Conservation (phyloP, 2,113 vertebrate genomes). For the Thamnophis sirtalis region DNA sequence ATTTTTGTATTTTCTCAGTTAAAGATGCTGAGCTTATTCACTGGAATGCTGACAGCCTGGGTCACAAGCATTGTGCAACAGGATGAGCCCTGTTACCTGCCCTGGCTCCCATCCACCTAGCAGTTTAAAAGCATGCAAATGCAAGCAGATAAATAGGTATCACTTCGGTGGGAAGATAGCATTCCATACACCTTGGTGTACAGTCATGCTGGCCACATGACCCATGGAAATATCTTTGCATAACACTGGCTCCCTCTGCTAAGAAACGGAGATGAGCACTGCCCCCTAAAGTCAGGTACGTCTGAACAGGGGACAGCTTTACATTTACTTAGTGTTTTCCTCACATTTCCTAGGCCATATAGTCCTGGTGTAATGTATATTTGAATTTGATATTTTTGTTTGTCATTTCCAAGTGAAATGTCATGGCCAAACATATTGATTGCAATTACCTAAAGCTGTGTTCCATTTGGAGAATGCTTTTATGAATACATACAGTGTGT, state of each 20-base stretch:
- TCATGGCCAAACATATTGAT: background rate
- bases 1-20: background rate
- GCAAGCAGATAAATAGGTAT: background rate
- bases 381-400: background rate
- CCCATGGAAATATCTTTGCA: background rate
- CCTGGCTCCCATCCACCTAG: background rate
- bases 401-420: background rate
- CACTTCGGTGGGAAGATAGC: background rate
- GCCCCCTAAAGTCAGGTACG: background rate
- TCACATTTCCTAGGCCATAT: background rate
- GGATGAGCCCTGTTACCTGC: background rate
- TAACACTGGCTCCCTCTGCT: background rate
- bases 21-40: background rate
- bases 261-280: background rate
- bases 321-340: background rate
- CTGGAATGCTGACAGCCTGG: background rate
- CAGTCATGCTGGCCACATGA: background rate
- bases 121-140: background rate
- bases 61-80: background rate
- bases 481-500: background rate
- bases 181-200: background rate
- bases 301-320: background rate
- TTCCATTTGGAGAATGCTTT: background rate
- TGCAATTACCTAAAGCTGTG: background rate
- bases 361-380: background rate